Evolutionary conservation across 2,888 invertebrate genomes (phyloP), one percentile per base, ranked within the genome.

Genomic region (Gari tellinella): DNA sequence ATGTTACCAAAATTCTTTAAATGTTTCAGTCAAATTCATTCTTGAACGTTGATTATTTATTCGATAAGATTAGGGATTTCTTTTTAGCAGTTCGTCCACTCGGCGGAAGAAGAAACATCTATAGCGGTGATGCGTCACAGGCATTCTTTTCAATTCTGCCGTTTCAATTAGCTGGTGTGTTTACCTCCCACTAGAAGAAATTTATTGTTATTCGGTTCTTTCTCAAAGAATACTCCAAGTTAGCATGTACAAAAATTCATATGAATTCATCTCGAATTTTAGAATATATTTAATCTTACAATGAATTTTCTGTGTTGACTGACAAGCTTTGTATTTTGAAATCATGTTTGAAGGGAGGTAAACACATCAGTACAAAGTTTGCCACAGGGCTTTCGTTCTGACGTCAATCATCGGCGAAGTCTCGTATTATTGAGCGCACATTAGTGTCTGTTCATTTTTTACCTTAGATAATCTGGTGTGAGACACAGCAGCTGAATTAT

Each of bases 101-200:
- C 72, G 82, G 90, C 89, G 90, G 83, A 89, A 58, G 88, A 76
- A 79, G 74, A 86, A 83, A 77, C 73, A 70, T 82, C 72, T 72
- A 53, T 49, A 82, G 87, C 80, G 74, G 90, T 89, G 88, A 89
- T 74, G 88, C 88, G 89, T 86, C 89, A 78, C 63, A 86, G 85
- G 87, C 88, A 88, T 88, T 89, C 87, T 88, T 90, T 89, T 87
- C 88, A 88, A 86, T 85, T 85, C 86, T 82, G 84, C 83, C 83
- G 83, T 85, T 85, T 85, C 87, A 88, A 88, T 89, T 88, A 89
- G 88, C 87, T 81, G 82, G 70, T 84, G 57, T 51, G 58, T 80
- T 81, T 58, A 60, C 84, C 88, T 85, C 88, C 87, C 85, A 40
- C 69, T 25, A 38, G 52, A 19, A 15, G 12, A 17, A 46, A 43